These are phyloP conservation scores for Grallaria varia DNA, from an alignment of 2,113 vertebrate species.

Conservation along the genomic window DNA sequence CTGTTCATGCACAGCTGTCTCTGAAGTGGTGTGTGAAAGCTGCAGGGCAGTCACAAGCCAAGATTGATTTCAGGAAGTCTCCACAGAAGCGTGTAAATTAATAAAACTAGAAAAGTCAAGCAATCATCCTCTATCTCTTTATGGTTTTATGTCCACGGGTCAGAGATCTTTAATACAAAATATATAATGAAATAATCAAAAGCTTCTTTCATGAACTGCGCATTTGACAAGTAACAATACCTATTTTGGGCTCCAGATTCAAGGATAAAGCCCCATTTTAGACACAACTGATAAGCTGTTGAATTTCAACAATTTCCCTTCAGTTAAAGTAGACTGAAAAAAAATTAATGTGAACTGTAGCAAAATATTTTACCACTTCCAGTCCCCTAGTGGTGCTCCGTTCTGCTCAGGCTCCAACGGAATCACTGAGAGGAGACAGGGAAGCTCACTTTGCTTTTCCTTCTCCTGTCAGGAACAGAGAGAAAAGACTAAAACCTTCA, in stretches of 20 bases:
- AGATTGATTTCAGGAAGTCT: conserved; percentile 34
- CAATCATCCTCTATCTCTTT: not conserved
- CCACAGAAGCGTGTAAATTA: conserved; percentile 6
- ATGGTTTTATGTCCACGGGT: not conserved
- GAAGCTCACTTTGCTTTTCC: not conserved
- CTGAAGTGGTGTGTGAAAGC: not conserved
- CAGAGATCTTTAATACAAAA: not conserved
- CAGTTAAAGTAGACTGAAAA: not conserved
- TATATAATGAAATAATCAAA: not conserved
- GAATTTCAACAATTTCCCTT: not conserved
- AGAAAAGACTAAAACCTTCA: not conserved
- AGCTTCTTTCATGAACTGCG: not conserved
- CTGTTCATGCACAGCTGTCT: conserved; percentile 31
- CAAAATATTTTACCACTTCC: not conserved
- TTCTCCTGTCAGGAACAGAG: not conserved
- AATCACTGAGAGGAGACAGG: not conserved
- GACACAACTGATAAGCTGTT: not conserved
- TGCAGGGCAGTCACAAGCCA: conserved; percentile 22
- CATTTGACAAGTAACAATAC: not conserved
- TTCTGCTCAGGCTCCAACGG: not conserved
- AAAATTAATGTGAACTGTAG: not conserved
- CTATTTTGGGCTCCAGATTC: not conserved
- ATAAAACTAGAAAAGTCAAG: not conserved
- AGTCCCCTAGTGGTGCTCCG: not conserved
- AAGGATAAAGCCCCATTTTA: not conserved